Conservation (phyloP, 2,888 invertebrate species). For the Danaus chrysippus region DNA sequence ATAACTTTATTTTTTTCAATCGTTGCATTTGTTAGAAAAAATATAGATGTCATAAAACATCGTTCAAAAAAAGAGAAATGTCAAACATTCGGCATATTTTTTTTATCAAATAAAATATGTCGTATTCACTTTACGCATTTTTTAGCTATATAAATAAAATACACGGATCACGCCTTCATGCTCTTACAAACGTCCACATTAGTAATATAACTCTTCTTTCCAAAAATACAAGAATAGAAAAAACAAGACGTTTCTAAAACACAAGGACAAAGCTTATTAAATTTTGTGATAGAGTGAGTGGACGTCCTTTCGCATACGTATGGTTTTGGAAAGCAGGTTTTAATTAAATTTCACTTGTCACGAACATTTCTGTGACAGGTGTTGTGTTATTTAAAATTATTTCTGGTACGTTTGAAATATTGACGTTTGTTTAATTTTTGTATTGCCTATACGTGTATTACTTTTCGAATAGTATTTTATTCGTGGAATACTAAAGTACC, state of each 20-base stretch:
- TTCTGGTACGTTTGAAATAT: slow-evolving; percentile 30
- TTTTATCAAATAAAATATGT: too few species aligned
- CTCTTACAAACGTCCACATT: too few species aligned
- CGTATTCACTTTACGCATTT: too few species aligned
- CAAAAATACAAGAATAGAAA: background rate
- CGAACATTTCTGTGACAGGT: slow-evolving; percentile 41
- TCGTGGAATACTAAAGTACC: background rate
- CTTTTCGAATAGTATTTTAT: too few species aligned
- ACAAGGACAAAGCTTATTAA: slow-evolving; percentile 13
- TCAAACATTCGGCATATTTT: too few species aligned
- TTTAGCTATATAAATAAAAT: too few species aligned
- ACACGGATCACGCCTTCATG: too few species aligned
- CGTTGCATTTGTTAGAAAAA: too few species aligned
- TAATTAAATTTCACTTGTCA: slow-evolving; percentile 50
- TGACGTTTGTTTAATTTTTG: background rate
- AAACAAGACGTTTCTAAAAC: background rate
- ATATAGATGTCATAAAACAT: too few species aligned
- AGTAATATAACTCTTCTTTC: background rate
- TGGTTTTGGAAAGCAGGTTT: slow-evolving; percentile 40
- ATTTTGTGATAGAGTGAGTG: slow-evolving; percentile 23
- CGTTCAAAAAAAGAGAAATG: too few species aligned
- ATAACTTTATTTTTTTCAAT: too few species aligned
- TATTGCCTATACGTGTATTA: background rate
- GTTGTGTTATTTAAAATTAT: slow-evolving; percentile 45
- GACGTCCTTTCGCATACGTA: slow-evolving; percentile 28